Evolutionary conservation across 2,888 invertebrate species (phyloP), one percentile per base, ranked within the genome.

Genomic region (Ptilodon capucinus): DNA sequence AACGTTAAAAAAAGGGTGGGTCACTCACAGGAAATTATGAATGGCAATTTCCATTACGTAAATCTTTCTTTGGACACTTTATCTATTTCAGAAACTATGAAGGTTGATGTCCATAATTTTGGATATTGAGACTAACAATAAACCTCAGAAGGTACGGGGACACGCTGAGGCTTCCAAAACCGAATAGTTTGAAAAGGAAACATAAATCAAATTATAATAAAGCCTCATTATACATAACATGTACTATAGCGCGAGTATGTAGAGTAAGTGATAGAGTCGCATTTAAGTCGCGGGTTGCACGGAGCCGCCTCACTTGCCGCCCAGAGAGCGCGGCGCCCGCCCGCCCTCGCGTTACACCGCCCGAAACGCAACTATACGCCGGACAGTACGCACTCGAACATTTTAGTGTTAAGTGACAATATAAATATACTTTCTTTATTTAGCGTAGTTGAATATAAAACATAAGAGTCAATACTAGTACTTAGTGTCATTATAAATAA

Each of bases 271-370:
- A 48, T 54, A 45, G 25, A 23, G 38, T 47, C 51, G 68, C 65
- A 71, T 71, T 74, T 74, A 71, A 76, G 69, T 57, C 59, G 48
- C 21, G 57, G 53, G 49, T 52, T 46, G 42, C 47, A 48, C 52
- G 51, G 52, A 46, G 13, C 48, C 40, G 68, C 71, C 64, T 81
- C 84, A 81, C 69, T 81, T 78, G 80, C 79, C 81, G 80, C 77
- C 78, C 76, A 68, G 65, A 74, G 68, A 60, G 64, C 61, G 64
- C 61, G 80, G 76, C 81, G 81, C 70, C 81, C 84, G 81, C 86
- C 84, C 81, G 77, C 74, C 66, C 61, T 46, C 51, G 54, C 63
- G 38, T 55, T 60, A 51, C 68, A 60, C 56, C 57, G 63, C 50
- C 56, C 51, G 48, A 45, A 44, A 57, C 56, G 47, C 47, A 21